A percentile compares a stretch with the other conserved stretches of the same genome.
Conservation (phyloP, 2,797 vertebrate genomes). For the Microhierax caerulescens region DNA sequence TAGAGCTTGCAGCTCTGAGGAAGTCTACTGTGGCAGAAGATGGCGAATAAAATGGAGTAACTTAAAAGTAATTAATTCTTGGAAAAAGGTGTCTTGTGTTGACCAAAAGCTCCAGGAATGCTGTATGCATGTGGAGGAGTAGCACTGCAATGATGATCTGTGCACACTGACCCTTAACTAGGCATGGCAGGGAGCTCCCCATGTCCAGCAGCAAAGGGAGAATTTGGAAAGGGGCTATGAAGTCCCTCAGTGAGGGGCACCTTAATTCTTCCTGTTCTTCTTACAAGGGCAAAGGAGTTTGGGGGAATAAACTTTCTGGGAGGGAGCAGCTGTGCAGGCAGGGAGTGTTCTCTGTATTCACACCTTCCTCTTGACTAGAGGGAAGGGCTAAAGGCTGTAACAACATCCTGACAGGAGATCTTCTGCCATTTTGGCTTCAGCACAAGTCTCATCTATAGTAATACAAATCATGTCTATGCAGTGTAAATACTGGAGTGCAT, state of each 20-base stretch:
- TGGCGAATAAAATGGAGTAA: background rate
- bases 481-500: background rate
- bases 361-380: too few relatives aligned
- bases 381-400: background rate
- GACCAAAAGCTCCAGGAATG: background rate
- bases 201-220: background rate
- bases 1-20: background rate
- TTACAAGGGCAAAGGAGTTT: background rate
- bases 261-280: background rate
- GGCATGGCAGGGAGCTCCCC: background rate
- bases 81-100: background rate
- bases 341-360: too few relatives aligned
- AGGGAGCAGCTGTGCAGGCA: background rate
- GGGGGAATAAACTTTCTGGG: too few relatives aligned
- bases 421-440: background rate
- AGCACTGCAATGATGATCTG: accelerated
- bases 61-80: background rate
- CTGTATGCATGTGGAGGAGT: accelerated
- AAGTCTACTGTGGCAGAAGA: background rate
- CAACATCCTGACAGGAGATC: background rate
- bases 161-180: background rate
- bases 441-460: background rate
- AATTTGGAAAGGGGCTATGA: background rate
- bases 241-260: background rate
- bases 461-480: too few relatives aligned